Base-by-base conservation (phyloP, 2,888 invertebrate genomes). In the Lepetodrilus schrolli region DNA sequence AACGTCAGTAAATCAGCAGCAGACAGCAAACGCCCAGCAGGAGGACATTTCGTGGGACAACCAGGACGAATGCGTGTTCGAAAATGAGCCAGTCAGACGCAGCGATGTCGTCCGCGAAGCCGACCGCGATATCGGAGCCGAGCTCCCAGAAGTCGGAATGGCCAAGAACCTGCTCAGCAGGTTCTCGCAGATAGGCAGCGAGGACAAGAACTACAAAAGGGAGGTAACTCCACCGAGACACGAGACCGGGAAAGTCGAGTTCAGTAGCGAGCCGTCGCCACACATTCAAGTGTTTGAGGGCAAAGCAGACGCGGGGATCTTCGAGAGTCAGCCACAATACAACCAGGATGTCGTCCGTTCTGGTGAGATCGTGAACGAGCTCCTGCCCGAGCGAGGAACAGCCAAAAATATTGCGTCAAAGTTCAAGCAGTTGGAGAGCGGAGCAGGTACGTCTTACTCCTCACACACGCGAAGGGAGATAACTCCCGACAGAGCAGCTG, bases 351-450 rank as follows among this genome's bases (percentile, higher is more conserved):
- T 87, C 8, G 79, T 84, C 2, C 80, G 81, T 13, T 81, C 83
- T 3, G 80, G 71, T 20, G 82, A 84, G n/a, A 38, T 71, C 4
- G 7, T 74, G 4, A 74, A 80, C 26, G 84, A 84, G 26, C 80
- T 81, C 26, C 84, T 82, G 87, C 91, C 90, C 77, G 90, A 87
- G 80, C 80, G 88, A 73, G 97, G 97, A 88, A 95, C 95, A 20
- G 95, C 97, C 70, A 95, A 94, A 82, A 92, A 91, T 90, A 93
- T 97, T 81, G 94, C 95, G 72, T 95, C 95, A 89, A 93, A 94
- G 87, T 98, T 97, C 90, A 97, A 97, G 91, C 95, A 95, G 75
- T 93, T 96, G 92, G 94, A 94, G 74, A 74, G 72, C 8, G 78
- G 78, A 34, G 73, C 78, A 21, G 66, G 51, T 20, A 73, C 68